Base-by-base conservation (phyloP, 2,113 vertebrate species). In the Patagioenas fasciata region DNA sequence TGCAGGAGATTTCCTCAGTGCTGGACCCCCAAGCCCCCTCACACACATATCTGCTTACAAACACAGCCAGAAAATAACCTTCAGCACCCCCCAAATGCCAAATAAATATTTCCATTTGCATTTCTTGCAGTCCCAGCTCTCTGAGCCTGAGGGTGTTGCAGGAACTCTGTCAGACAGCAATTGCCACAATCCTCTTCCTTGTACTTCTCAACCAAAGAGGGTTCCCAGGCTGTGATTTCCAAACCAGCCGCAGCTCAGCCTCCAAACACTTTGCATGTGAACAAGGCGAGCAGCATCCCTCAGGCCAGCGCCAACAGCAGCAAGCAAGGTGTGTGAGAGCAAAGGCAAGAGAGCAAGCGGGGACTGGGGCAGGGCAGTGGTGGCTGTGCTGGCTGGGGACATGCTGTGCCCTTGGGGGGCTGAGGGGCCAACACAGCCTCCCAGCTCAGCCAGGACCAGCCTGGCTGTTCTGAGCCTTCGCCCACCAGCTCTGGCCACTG, bases 381-480 rank as follows among this genome's bases (percentile, higher is more conserved):
- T 17, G 9, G 28, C 38, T 40, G 25, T 3, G 6, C 21, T 32
- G 44, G 24, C 25, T 3, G 5, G 17, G 4, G 4, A 6, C 3
- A 44, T 40, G 24, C 62, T 70, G 50, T 11, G 8, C 13, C 13
- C 18, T 23, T 14, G 53, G 50, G 29, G 29, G 13, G 7, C 50
- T 44, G 11, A 24, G 31, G 34, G 40, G 11, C 42, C 20, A 8
- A 24, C 54, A 75, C 25, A 80, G 44, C 32, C 18, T 82, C 29
- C 20, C 3, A 6, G 15, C 26, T 88, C 8, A 6, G 67, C 48
- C 58, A 88, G 36, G 47, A 62, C 12, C 36, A 87, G 56, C 36
- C 51, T 0, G 3, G 25, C 31, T 77, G 17, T 21, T 81, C 23
- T 0, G 0, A 71, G 53, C 8, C 32, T 42, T 71, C 42, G 24